A percentile compares a stretch with the other conserved stretches of the same genome.
Conservation (phyloP, 2,113 vertebrate species). For the Propithecus coquereli region DNA sequence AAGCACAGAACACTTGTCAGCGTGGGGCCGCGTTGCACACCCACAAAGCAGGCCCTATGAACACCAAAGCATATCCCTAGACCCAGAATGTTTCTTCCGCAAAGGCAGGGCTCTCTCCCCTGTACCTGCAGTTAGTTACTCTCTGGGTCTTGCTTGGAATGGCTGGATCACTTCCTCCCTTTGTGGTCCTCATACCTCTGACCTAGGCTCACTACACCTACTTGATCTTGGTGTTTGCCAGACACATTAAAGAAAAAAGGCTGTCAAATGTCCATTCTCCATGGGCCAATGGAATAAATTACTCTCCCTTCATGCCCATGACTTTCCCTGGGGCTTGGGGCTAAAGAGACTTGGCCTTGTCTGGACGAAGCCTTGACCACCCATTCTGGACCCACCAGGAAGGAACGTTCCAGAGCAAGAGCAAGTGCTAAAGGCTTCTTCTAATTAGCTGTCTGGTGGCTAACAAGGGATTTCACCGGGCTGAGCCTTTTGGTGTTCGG, state of each 20-base stretch:
- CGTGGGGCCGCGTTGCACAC: rapidly evolving
- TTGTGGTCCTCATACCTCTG: not conserved
- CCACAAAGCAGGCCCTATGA: too few relatives aligned
- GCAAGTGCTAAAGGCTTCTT: slow-evolving; percentile 47
- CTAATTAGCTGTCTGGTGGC: slow-evolving; percentile 56
- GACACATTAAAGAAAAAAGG: not conserved
- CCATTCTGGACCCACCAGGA: not conserved
- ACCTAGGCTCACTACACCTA: not conserved
- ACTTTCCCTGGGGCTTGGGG: not conserved
- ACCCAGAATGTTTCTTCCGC: not conserved
- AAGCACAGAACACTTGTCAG: not conserved
- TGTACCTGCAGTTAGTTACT: not conserved
- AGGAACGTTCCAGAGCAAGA: not conserved
- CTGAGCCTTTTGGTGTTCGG: slow-evolving; percentile 20
- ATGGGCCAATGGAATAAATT: not conserved
- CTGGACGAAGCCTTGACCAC: not conserved
- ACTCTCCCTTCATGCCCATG: not conserved
- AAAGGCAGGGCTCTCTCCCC: not conserved
- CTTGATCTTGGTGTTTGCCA: not conserved
- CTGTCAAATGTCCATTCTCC: not conserved
- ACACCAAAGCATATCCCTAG: not conserved
- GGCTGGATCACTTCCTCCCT: not conserved
- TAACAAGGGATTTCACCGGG: slow-evolving; percentile 49
- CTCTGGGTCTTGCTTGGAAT: not conserved
- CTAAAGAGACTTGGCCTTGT: not conserved